Percentiles rank a stretch among this genome's conserved stretches.
phyloP scores from a whole-genome alignment of 2,888 invertebrate species.

The Penaeus monodon region DNA sequence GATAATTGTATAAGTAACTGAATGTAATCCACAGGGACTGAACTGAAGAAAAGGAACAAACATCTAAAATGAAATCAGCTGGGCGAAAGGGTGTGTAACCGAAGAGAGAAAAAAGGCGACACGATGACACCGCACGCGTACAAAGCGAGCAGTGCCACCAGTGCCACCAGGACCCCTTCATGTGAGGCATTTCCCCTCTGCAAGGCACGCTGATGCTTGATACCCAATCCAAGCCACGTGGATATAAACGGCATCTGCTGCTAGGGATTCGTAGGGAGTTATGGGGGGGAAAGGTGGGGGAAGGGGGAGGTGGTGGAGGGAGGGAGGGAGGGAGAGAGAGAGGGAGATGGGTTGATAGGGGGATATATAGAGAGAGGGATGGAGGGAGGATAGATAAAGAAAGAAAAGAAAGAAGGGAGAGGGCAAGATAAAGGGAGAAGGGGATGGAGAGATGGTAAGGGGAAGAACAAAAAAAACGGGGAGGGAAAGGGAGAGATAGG shows the following conservation, averaged over 20 bases:
- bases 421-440: neutral
- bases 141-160: neutral
- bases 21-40: no score
- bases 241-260: no score
- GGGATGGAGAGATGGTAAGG: no score
- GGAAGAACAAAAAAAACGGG: no score
- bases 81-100: conserved; percentile 18
- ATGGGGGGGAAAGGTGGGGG: neutral
- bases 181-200: conserved; percentile 9
- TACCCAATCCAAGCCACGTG: no score
- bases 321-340: neutral
- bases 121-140: no score
- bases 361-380: neutral
- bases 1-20: no score
- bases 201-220: neutral
- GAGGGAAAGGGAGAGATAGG: no score
- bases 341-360: neutral
- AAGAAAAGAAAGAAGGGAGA: neutral
- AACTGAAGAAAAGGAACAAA: no score
- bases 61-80: no score
- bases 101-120: neutral
- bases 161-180: conserved; percentile 20
- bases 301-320: neutral
- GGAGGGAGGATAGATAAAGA: neutral
- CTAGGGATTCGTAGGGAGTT: neutral